A percentile compares a stretch with the other conserved stretches of the same genome.
These are phyloP conservation scores for Argya squamiceps DNA, from an alignment of 2,797 vertebrate species.

Conservation along the genomic window DNA sequence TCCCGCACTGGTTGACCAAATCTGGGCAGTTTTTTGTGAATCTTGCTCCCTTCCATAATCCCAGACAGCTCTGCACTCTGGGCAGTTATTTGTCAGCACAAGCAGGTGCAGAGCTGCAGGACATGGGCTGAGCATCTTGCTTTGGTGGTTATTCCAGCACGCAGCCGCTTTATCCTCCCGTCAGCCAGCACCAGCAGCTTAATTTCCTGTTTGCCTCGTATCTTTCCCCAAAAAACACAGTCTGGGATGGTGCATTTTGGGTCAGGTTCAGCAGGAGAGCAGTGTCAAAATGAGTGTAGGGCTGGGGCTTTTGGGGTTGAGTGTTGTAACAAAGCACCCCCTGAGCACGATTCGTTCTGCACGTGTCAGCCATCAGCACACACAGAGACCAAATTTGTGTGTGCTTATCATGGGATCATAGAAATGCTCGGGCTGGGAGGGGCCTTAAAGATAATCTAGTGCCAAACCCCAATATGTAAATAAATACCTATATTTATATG, in stretches of 20 bases:
- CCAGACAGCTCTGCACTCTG: neutral
- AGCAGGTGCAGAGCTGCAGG: constrained; percentile 63
- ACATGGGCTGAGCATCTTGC: constrained; percentile 25
- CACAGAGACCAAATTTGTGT: neutral
- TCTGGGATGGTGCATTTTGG: neutral
- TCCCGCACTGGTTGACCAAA: accelerated
- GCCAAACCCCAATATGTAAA: neutral
- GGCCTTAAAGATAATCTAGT: neutral
- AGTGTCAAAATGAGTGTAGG: neutral
- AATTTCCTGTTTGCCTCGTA: neutral
- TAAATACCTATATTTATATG: too few relatives aligned
- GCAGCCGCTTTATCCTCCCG: neutral
- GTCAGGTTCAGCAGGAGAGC: neutral
- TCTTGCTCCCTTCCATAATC: neutral
- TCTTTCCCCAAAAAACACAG: neutral
- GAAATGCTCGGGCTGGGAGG: neutral
- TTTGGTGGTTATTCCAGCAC: neutral
- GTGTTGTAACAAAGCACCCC: neutral
- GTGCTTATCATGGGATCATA: neutral
- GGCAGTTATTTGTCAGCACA: neutral
- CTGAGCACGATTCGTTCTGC: neutral
- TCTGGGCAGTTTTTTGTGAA: neutral
- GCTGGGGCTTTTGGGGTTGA: neutral
- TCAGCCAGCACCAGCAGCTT: neutral
- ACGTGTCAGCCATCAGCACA: neutral